phyloP scores from a whole-genome alignment of 2,113 vertebrate genomes.

The Toxotes jaculatrix region DNA sequence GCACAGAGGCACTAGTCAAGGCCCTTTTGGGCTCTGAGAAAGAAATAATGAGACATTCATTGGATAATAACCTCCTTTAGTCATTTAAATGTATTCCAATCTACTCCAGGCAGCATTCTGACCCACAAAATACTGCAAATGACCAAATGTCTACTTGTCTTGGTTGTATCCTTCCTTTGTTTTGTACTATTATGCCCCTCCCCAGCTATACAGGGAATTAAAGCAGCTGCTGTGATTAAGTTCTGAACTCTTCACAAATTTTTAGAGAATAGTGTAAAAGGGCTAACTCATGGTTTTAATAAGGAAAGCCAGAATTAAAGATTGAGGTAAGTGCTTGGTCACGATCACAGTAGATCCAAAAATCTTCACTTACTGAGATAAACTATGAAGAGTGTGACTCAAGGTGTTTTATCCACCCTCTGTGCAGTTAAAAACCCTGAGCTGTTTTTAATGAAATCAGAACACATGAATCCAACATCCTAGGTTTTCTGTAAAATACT shows the following conservation, averaged over 20 bases:
- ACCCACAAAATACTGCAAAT: conserved; percentile 47
- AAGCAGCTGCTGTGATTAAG: background rate
- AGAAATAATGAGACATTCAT: conserved; percentile 58
- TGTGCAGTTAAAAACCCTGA: no score
- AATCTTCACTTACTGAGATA: background rate
- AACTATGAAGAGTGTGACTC: no score
- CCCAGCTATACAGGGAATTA: background rate
- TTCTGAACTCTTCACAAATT: background rate
- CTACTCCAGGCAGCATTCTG: conserved; percentile 46
- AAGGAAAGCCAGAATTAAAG: background rate
- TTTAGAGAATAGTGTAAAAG: background rate
- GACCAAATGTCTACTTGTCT: conserved; percentile 30
- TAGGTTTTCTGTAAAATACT: conserved; percentile 1
- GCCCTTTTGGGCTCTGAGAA: conserved; percentile 38
- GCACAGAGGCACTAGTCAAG: conserved; percentile 34
- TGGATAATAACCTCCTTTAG: conserved; percentile 62
- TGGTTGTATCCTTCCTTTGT: conserved; percentile 1
- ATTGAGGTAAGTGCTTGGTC: background rate
- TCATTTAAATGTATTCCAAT: conserved; percentile 57
- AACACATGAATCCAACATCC: background rate
- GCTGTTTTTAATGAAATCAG: background rate
- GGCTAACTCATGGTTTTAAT: no score
- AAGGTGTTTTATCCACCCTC: no score
- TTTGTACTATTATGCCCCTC: background rate
- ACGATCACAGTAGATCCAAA: background rate